Conservation (phyloP, 1,140 invertebrate species). For the Zaprionus taronus region DNA sequence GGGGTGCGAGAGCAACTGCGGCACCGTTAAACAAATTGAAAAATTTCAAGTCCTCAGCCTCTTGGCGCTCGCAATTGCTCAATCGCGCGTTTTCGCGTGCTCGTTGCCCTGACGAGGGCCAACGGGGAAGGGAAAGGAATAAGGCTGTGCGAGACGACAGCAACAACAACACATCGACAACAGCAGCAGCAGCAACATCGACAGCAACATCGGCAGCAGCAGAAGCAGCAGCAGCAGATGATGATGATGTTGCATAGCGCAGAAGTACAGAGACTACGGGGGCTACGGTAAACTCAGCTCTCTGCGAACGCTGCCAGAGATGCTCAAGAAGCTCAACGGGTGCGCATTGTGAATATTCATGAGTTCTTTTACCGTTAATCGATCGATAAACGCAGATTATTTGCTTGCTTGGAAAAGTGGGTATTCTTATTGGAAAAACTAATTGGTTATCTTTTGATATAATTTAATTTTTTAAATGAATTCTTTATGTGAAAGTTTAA, state of each 20-base stretch:
- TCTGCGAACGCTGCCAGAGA: conserved; percentile 27
- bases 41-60: conserved; percentile 78
- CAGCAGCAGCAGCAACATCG: conserved; percentile 4
- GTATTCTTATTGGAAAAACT: background rate
- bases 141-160: conserved; percentile 12
- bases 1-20: conserved; percentile 9
- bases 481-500: background rate
- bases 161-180: conserved; percentile 18
- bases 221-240: conserved; percentile 23
- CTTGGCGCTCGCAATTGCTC: conserved; percentile 78
- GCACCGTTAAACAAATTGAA: conserved; percentile 74
- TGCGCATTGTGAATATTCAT: conserved; percentile 16
- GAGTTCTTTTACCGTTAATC: background rate
- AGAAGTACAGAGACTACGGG: conserved; percentile 36
- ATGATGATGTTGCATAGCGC: conserved; percentile 31
- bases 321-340: conserved; percentile 28
- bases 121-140: conserved; percentile 7
- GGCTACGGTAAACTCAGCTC: conserved; percentile 29
- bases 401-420: background rate
- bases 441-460: background rate
- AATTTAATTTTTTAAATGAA: background rate
- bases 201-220: conserved; percentile 17
- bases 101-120: conserved; percentile 29
- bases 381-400: conserved; percentile 1
- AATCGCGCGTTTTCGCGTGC: conserved; percentile 74